Evolutionary conservation across 2,888 invertebrate genomes (phyloP).

Genomic region (Eristalis tenax): DNA sequence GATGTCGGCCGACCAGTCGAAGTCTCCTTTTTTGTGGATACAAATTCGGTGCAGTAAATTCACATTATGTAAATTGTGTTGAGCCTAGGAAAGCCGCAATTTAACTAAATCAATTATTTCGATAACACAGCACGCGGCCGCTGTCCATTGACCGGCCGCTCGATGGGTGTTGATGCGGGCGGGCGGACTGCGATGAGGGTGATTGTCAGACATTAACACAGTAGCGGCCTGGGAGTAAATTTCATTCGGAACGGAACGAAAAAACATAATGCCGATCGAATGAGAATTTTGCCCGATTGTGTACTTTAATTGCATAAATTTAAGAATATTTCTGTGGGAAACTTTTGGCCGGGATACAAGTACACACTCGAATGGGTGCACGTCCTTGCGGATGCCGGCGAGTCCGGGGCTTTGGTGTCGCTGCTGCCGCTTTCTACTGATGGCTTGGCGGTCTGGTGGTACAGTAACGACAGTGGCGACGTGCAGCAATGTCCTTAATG

Average conservation of each 20-base stretch:
- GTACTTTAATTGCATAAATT: slow-evolving; percentile 58
- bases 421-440: neutral
- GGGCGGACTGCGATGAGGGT: neutral
- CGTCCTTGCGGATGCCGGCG: slow-evolving; percentile 8
- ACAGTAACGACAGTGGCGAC: neutral
- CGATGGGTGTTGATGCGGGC: neutral
- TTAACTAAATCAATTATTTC: slow-evolving; percentile 71
- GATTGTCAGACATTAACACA: neutral
- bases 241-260: slow-evolving; percentile 24
- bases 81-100: slow-evolving; percentile 65
- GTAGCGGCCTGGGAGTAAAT: slow-evolving; percentile 31
- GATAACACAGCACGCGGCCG: slow-evolving; percentile 56
- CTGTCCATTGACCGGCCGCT: neutral
- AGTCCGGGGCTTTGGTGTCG: neutral
- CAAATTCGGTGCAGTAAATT: slow-evolving; percentile 58
- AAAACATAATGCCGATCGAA: slow-evolving; percentile 26
- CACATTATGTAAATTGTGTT: slow-evolving; percentile 69
- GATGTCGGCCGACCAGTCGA: neutral
- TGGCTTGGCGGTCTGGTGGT: neutral
- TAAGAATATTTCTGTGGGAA: slow-evolving; percentile 31
- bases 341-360: slow-evolving; percentile 1
- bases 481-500: slow-evolving; percentile 37
- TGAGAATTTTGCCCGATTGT: slow-evolving; percentile 50
- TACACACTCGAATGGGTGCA: slow-evolving; percentile 11
- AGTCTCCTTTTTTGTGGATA: slow-evolving; percentile 5